These are phyloP conservation scores for Lasioglossum pauxillum DNA, from an alignment of 2,888 invertebrate species.

Conservation along the genomic window DNA sequence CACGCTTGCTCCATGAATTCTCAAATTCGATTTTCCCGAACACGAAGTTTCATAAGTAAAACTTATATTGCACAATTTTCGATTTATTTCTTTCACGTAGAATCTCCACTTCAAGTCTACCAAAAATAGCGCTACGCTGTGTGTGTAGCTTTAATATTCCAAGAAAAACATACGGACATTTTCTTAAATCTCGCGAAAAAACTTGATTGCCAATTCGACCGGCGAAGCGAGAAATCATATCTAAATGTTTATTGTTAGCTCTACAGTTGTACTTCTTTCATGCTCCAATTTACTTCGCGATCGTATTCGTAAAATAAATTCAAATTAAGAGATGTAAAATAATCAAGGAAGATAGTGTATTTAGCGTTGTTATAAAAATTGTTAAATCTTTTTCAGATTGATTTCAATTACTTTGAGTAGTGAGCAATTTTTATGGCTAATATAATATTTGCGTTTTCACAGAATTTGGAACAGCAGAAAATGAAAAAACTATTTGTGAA, in stretches of 20 bases:
- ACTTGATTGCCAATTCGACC: neutral
- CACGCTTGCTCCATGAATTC: neutral
- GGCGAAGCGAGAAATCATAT: neutral
- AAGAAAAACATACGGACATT: neutral
- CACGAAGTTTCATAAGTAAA: neutral
- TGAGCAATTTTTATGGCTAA: neutral
- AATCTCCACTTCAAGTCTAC: neutral
- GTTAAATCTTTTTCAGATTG: neutral
- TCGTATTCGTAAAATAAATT: neutral
- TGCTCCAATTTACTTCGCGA: neutral
- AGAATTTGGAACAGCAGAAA: no score
- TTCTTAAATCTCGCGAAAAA: neutral
- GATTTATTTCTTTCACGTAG: slow-evolving; percentile 1
- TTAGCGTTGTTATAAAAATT: neutral
- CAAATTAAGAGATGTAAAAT: neutral
- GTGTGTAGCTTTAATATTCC: neutral
- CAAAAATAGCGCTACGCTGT: neutral
- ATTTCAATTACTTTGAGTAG: neutral
- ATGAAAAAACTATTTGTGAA: no score
- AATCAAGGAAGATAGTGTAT: neutral
- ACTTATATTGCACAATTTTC: slow-evolving; percentile 1
- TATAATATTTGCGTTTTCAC: no score
- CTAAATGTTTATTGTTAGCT: neutral
- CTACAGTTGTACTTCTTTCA: neutral
- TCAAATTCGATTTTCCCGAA: slow-evolving; percentile 6